Percentiles rank a stretch among this genome's conserved stretches.
Evolutionary conservation across 2,888 invertebrate genomes (phyloP).

Genomic region (Agonum fuliginosum): DNA sequence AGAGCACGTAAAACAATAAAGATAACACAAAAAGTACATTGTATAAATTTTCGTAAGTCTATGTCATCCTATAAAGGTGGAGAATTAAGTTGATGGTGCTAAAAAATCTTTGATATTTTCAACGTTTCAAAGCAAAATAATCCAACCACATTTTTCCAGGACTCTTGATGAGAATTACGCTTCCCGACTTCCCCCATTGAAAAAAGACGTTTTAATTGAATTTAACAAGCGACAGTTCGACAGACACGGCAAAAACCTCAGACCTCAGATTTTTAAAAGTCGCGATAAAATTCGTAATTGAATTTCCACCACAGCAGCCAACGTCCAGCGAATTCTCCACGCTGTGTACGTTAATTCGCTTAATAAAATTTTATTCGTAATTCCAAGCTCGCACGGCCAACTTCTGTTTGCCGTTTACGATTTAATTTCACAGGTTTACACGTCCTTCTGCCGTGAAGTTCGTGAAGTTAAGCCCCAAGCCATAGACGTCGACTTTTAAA

Average conservation of each 20-base stretch:
- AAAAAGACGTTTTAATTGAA: slow-evolving; percentile 44
- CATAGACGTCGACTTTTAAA: too few relatives aligned
- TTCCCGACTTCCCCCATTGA: slow-evolving; percentile 10
- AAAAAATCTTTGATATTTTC: too few relatives aligned
- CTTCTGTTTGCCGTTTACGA: slow-evolving; percentile 55
- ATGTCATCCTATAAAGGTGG: too few relatives aligned
- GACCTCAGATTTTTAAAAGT: slow-evolving; percentile 44
- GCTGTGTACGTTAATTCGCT: slow-evolving; percentile 31
- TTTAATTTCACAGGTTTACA: slow-evolving; percentile 56
- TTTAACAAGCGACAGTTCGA: slow-evolving; percentile 38
- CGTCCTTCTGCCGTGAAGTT: slow-evolving; percentile 10
- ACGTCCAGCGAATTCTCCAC: slow-evolving; percentile 22
- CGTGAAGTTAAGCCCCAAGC: too few relatives aligned
- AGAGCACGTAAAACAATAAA: too few relatives aligned
- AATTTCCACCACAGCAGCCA: slow-evolving; percentile 41
- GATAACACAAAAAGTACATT: too few relatives aligned
- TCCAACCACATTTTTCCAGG: slow-evolving; percentile 1
- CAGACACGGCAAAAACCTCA: slow-evolving; percentile 2
- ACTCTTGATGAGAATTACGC: slow-evolving; percentile 10
- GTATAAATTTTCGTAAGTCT: too few relatives aligned
- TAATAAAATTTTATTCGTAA: slow-evolving; percentile 58
- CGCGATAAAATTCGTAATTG: slow-evolving; percentile 39
- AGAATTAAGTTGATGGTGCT: too few relatives aligned
- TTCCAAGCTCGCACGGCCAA: slow-evolving; percentile 27
- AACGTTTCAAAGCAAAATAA: too few relatives aligned